Conservation (phyloP, 2,888 invertebrate genomes). For the Heteromyza rotundicornis region DNA sequence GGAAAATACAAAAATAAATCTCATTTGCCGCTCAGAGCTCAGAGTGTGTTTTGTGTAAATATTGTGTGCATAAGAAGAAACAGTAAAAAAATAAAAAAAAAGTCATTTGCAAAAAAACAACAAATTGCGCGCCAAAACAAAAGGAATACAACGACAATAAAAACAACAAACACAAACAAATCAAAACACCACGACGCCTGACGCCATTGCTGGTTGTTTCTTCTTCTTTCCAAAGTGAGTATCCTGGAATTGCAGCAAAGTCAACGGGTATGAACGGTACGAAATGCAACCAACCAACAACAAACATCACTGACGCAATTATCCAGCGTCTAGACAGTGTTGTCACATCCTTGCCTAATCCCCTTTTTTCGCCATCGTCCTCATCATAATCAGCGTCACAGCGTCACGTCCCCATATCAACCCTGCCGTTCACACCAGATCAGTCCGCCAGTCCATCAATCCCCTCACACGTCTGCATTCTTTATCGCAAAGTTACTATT, state of each 20-base stretch:
- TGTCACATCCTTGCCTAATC: constrained; percentile 42
- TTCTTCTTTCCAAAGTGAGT: neutral
- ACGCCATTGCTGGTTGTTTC: neutral
- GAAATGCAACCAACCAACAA: constrained; percentile 3
- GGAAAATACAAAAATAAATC: neutral
- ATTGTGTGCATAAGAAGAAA: neutral
- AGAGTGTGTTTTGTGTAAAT: constrained; percentile 8
- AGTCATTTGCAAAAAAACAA: neutral
- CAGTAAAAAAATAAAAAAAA: neutral
- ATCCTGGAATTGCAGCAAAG: neutral
- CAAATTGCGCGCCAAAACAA: constrained; percentile 5
- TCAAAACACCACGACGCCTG: neutral
- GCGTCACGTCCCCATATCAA: neutral
- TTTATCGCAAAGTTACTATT: too few species aligned
- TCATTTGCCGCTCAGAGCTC: constrained; percentile 5
- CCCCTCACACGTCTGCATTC: neutral
- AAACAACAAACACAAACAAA: neutral
- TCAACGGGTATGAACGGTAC: neutral
- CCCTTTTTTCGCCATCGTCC: constrained; percentile 36
- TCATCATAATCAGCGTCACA: neutral
- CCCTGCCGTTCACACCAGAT: too few species aligned
- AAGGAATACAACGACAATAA: neutral
- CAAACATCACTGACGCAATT: neutral
- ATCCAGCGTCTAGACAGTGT: constrained; percentile 50
- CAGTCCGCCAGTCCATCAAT: neutral